Conservation (phyloP, 1,140 invertebrate genomes). For the Branchinecta lynchi region DNA sequence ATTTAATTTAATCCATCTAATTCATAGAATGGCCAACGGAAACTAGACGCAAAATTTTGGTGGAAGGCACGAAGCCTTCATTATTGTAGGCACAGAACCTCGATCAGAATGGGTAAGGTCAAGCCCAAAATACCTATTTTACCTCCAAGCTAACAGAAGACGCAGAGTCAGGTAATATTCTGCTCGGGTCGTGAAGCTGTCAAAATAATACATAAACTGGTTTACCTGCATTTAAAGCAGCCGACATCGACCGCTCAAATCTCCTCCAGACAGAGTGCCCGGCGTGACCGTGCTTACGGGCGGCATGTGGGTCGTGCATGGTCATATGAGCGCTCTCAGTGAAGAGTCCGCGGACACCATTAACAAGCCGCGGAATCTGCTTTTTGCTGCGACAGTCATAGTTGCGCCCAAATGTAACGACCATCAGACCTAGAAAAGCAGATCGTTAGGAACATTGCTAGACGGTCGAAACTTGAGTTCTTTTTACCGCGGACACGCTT, state of each 20-base stretch:
- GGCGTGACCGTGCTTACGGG: neutral
- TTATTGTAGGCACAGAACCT: too few species aligned
- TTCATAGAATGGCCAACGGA: too few species aligned
- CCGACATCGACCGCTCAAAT: neutral
- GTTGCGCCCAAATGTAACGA: conserved; percentile 45
- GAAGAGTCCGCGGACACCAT: neutral
- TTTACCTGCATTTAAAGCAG: neutral
- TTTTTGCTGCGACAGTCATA: conserved; percentile 25
- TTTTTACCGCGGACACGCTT: too few species aligned
- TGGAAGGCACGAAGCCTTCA: too few species aligned
- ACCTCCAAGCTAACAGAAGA: too few species aligned
- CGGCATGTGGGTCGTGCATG: neutral
- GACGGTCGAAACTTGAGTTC: too few species aligned
- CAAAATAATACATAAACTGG: neutral
- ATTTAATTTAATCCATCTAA: too few species aligned
- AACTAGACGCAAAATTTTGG: too few species aligned
- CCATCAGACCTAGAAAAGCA: conserved; percentile 43
- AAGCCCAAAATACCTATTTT: too few species aligned
- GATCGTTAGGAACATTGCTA: too few species aligned
- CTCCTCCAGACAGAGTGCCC: neutral
- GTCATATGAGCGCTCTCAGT: conserved; percentile 1
- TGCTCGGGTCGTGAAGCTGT: neutral
- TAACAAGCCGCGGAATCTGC: neutral
- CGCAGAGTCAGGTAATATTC: neutral
- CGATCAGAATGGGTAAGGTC: too few species aligned